Base-by-base conservation (phyloP, 2,888 invertebrate genomes). In the Gibbula magus region DNA sequence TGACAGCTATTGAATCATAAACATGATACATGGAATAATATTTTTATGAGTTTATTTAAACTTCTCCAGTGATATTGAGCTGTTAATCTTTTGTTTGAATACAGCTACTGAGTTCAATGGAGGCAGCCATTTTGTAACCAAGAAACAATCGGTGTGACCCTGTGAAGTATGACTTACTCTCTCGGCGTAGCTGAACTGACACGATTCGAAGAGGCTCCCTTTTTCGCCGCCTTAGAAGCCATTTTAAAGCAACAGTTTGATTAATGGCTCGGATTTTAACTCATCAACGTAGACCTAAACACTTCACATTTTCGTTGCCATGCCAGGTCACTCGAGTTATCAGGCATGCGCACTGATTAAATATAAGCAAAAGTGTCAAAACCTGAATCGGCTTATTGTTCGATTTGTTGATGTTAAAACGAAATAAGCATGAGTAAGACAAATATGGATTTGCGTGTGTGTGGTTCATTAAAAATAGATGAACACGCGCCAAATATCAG, bases 81-180 rank as follows among this genome's bases (percentile, higher is more conserved):
- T 16, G 1, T 20, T 16, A 4, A 8, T 4, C 25, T 25, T 56
- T 56, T 56, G 20, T 25, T 56, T 8, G 45, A 45, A 45, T 45
- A 56, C 56, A 56, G n/a, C 56, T 56, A 56, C n/a, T 8, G 13
- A 56, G 20, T 56, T 56, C 56, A 73, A 52, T 45, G 56, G 70
- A n/a, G 84, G 80, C 84, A 82, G 89, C 90, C 90, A 90, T 90
- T 77, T 90, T 90, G 90, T 90, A 87, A 87, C 89, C 83, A 90
- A 88, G 81, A 79, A 83, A 75, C 75, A 75, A 53, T 32, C 52
- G 16, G n/a, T 16, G 29, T 18, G 75, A 25, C 29, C 29, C 25
- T 52, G 7, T 35, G 39, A 25, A 52, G 54, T 16, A 32, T 29
- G 25, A 87, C 89, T 90, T 88, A 90, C 90, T 90, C 89, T 84